A percentile compares a stretch with the other conserved stretches of the same genome.
Evolutionary conservation across 1,140 invertebrate genomes (phyloP).

Genomic region (Orchesella cincta): DNA sequence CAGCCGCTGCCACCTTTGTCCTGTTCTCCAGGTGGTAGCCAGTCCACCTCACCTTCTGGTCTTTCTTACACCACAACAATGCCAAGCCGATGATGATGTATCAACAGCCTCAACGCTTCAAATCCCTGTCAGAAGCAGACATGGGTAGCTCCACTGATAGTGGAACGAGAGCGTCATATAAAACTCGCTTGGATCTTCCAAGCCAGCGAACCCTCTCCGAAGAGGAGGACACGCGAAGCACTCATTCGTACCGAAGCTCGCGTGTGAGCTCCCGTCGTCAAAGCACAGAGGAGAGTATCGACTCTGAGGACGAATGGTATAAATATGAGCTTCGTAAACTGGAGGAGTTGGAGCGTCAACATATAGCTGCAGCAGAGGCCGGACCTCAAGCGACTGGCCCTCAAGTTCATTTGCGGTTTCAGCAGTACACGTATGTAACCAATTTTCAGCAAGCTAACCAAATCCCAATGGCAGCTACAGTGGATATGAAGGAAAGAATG

Average conservation of each 20-base stretch:
- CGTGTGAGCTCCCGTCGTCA: constrained; percentile 82
- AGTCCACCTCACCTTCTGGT: constrained; percentile 35
- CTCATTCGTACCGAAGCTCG: constrained; percentile 81
- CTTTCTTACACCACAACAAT: background rate
- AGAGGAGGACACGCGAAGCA: constrained; percentile 81
- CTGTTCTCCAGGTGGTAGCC: background rate
- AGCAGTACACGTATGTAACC: constrained; percentile 31
- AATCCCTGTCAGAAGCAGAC: constrained; percentile 46
- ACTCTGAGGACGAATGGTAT: constrained; percentile 91
- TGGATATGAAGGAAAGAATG: constrained; percentile 74
- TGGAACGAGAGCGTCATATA: constrained; percentile 57
- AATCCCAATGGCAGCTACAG: constrained; percentile 43
- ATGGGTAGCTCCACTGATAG: constrained; percentile 51
- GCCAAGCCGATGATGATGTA: background rate
- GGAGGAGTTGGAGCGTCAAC: constrained; percentile 79
- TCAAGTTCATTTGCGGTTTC: constrained; percentile 22
- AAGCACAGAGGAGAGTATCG: constrained; percentile 88
- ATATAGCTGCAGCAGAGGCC: constrained; percentile 66
- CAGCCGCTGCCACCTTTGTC: constrained; percentile 2
- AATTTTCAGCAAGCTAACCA: constrained; percentile 1
- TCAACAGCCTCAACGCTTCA: constrained; percentile 22
- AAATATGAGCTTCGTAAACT: constrained; percentile 83
- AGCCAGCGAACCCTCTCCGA: constrained; percentile 58
- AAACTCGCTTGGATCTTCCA: constrained; percentile 71
- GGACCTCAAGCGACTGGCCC: constrained; percentile 56